Percentiles rank a stretch among this genome's conserved stretches.
Conservation (phyloP, 2,888 invertebrate genomes). For the Melieria crassipennis region DNA sequence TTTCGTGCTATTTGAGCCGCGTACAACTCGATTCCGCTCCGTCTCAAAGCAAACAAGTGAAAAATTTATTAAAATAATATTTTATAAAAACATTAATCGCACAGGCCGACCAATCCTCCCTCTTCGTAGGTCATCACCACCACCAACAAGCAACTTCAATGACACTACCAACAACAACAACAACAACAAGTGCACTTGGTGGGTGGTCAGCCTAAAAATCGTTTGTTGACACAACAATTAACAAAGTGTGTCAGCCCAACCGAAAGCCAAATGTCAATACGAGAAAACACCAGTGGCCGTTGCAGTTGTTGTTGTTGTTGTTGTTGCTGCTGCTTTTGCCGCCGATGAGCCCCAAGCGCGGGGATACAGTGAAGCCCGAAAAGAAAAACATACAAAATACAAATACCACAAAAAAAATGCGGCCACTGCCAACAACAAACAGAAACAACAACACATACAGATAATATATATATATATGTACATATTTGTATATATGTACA, state of each 20-base stretch:
- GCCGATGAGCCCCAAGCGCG: neutral
- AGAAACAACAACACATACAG: neutral
- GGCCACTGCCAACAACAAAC: neutral
- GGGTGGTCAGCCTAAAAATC: slow-evolving; percentile 1
- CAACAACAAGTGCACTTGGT: neutral
- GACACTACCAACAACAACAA: too few relatives aligned
- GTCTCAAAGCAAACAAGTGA: too few relatives aligned
- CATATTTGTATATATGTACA: too few relatives aligned
- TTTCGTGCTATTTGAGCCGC: too few relatives aligned
- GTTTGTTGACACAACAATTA: slow-evolving; percentile 4
- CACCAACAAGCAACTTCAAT: too few relatives aligned
- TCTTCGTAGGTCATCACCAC: too few relatives aligned
- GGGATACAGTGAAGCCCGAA: neutral
- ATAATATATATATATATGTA: neutral
- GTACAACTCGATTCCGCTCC: too few relatives aligned
- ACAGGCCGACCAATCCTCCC: too few relatives aligned
- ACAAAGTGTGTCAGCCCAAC: neutral
- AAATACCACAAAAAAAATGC: neutral
- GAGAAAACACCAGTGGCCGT: neutral
- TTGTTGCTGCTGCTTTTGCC: too few relatives aligned
- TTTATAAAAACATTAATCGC: too few relatives aligned
- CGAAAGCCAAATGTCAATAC: neutral
- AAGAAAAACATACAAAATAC: neutral
- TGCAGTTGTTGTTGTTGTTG: too few relatives aligned
- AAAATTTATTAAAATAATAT: too few relatives aligned